Base-by-base conservation (phyloP, 2,888 invertebrate species). In the Drosophila maculinotata region DNA sequence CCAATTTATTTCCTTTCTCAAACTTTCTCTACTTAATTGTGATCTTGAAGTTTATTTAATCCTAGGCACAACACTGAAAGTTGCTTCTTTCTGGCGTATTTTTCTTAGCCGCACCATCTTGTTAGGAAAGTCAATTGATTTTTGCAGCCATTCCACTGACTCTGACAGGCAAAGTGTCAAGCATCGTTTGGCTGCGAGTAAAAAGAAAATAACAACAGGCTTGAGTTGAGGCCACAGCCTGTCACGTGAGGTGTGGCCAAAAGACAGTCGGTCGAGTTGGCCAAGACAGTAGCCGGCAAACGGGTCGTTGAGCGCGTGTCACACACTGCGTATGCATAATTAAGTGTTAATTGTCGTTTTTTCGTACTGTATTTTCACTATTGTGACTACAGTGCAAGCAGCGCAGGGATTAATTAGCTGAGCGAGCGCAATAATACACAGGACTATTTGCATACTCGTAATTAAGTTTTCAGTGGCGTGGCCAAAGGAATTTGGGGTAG, bases 271-370 rank as follows among this genome's bases (percentile, higher is more conserved):
- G 48, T 9, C n/a, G 8, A n/a, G 52, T 35, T 56, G 45, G n/a
- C 30, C 51, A 36, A 35, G 15, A 26, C 31, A 52, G 10, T 28
- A 23, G 20, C 12, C 63, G 41, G 45, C 44, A 35, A 15, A 57
- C 48, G 45, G 39, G 23, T 58, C 25, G 62, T 44, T 47, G 28
- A 49, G 14, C 28, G 28, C 23, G 25, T 52, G 53, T 58, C 28
- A 47, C 69, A 69, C 72, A 52, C 35, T 44, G 65, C 75, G 75
- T 74, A 69, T 72, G 23, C 64, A 65, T 74, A 72, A 72, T 72
- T 65, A 53, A 69, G 36, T 49, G 25, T 10, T 14, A 25, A 42
- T 33, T 47, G 25, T 54, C 14, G 17, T 5, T 10, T 10, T 8
- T 25, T 30, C 26, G 36, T 42, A 12, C 3, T 9, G 3, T 28